These are phyloP conservation scores for Rotaria macrura DNA, from an alignment of 2,888 invertebrate genomes.

Conservation along the genomic window DNA sequence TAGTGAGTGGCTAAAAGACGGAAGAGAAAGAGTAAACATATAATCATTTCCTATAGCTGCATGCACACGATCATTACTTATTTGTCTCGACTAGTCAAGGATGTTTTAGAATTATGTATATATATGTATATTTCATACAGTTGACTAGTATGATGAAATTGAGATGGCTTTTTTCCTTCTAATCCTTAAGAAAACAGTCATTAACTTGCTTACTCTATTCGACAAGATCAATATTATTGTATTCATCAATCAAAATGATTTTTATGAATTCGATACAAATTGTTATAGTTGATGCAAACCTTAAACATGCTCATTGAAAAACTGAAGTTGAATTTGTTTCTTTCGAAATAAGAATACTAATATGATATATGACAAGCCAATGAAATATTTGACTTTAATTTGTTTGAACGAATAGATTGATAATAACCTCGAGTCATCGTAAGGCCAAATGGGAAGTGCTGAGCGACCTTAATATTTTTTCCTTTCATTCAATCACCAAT, in stretches of 20 bases:
- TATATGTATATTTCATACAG: not conserved
- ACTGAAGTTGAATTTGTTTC: no score
- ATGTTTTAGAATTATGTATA: not conserved
- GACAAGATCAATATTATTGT: no score
- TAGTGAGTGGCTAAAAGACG: not conserved
- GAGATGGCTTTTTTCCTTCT: not conserved
- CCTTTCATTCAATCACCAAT: not conserved
- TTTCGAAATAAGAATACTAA: no score
- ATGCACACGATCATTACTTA: not conserved
- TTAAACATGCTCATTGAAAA: no score
- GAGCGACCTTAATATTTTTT: not conserved
- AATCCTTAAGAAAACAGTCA: no score
- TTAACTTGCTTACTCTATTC: no score
- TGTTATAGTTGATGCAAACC: no score
- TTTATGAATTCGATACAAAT: no score
- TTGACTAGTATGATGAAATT: not conserved
- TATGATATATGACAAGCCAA: no score
- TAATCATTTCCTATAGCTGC: not conserved
- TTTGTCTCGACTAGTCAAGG: not conserved
- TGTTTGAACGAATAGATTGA: not conserved
- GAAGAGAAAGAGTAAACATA: not conserved
- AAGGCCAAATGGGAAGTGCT: not conserved
- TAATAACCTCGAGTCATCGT: not conserved
- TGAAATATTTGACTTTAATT: no score
- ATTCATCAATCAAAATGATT: no score